phyloP scores from a whole-genome alignment of 2,888 invertebrate species.

The Parascotia fuliginaria region DNA sequence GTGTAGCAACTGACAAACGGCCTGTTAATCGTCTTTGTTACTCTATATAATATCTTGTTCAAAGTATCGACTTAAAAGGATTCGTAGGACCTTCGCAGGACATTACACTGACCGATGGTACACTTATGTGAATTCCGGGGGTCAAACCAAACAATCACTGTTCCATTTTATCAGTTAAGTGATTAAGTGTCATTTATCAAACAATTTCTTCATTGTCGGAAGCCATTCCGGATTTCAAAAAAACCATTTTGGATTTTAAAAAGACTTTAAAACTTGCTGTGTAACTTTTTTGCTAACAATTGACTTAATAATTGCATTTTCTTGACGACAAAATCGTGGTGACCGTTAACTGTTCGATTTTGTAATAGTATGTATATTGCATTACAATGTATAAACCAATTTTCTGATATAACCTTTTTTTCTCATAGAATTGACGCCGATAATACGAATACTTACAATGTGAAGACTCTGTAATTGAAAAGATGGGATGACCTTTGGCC shows the following conservation, averaged over 20 bases:
- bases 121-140: constrained; percentile 52
- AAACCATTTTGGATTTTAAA: background rate
- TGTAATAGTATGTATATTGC: constrained; percentile 11
- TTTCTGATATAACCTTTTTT: background rate
- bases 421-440: background rate
- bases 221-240: background rate
- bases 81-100: constrained; percentile 42
- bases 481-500: too few species aligned
- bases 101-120: constrained; percentile 38
- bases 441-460: too few species aligned
- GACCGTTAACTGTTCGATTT: constrained; percentile 20
- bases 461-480: too few species aligned
- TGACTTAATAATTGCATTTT: constrained; percentile 32
- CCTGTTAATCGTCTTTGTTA: constrained; percentile 77
- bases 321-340: constrained; percentile 17
- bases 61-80: constrained; percentile 69
- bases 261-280: too few species aligned
- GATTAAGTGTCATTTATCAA: constrained; percentile 22
- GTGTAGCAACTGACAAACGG: constrained; percentile 67
- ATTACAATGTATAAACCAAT: constrained; percentile 1
- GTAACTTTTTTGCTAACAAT: constrained; percentile 24
- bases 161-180: constrained; percentile 44
- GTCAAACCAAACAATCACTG: constrained; percentile 38
- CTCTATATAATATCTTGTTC: constrained; percentile 61
- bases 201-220: constrained; percentile 17